Base-by-base conservation (phyloP, 2,113 vertebrate genomes). In the Halcyon malimbica region DNA sequence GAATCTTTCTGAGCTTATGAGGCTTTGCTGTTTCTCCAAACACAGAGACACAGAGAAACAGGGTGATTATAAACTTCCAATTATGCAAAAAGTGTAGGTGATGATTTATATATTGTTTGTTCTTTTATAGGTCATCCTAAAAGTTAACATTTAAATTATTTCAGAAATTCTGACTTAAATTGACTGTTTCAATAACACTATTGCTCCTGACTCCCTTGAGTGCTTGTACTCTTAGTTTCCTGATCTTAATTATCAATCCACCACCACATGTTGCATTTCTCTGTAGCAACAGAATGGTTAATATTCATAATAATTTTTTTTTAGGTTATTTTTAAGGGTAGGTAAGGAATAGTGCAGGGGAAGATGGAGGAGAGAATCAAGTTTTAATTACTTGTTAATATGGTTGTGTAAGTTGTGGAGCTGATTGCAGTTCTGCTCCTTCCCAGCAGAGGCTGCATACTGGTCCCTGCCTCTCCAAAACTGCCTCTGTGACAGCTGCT, bases 91-190 rank as follows among this genome's bases (percentile, higher is more conserved):
- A 90, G 64, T 53, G 64, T 28, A 35, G 83, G 31, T 86, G 57
- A 86, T 89, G 86, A 97, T 94, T 94, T 96, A 95, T 89, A 78
- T 33, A 44, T 78, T 87, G 51, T 65, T 93, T 87, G 33, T 89
- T 92, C 57, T 92, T 94, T 96, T 65, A 94, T 87, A 96, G 89
- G 89, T 87, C 80, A 89, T 68, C 86, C 79, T 82, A 92, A 87
- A 96, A 94, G 73, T 82, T 94, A 96, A 87, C 83, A 92, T 96
- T 92, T 95, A 90, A 96, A 97, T 94, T 93, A 80, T 96, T 95
- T 96, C 69, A 92, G 80, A 96, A 96, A 89, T 92, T 90, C 83
- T 73, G 73, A 90, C 86, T 90, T 89, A 90, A 89, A 84, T 93
- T 96, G 90, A 54, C 80, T 93, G 71, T 90, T 96, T 95, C 84